A percentile compares a stretch with the other conserved stretches of the same genome.
These are phyloP conservation scores for Grus americana DNA, from an alignment of 2,113 vertebrate species.

Conservation along the genomic window DNA sequence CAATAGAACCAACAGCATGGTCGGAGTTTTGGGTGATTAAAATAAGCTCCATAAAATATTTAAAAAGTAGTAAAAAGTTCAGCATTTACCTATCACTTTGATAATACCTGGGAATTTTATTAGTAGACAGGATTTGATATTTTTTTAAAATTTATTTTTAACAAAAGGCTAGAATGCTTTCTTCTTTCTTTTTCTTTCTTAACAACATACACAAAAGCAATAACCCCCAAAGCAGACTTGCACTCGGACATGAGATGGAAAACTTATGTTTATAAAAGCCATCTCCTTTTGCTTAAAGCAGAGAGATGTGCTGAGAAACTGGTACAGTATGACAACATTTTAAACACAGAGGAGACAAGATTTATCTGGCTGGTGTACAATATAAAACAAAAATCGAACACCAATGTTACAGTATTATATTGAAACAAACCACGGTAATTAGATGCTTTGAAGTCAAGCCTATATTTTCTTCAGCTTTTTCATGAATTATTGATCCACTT, in stretches of 20 bases:
- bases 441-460: conserved; percentile 61
- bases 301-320: conserved; percentile 52
- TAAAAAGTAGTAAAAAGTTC: not conserved
- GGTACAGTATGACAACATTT: conserved; percentile 65
- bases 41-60: not conserved
- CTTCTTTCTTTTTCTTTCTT: conserved; percentile 29
- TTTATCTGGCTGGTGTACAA: conserved; percentile 42
- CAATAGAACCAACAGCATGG: not conserved
- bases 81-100: not conserved
- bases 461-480: conserved; percentile 58
- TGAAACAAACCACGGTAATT: conserved; percentile 64
- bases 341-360: conserved; percentile 61
- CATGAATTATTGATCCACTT: conserved; percentile 66
- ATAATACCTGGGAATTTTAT: not conserved
- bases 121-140: not conserved
- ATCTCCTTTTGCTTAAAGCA: conserved; percentile 60
- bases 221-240: conserved; percentile 60
- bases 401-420: conserved; percentile 32
- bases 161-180: conserved; percentile 15
- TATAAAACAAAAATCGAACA: conserved; percentile 63
- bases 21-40: not conserved
- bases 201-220: conserved; percentile 31
- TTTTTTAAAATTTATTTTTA: not conserved
- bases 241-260: conserved; percentile 54
- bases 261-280: conserved; percentile 57